Conservation (phyloP, 1,140 invertebrate species). For the Agrypnia vestita region DNA sequence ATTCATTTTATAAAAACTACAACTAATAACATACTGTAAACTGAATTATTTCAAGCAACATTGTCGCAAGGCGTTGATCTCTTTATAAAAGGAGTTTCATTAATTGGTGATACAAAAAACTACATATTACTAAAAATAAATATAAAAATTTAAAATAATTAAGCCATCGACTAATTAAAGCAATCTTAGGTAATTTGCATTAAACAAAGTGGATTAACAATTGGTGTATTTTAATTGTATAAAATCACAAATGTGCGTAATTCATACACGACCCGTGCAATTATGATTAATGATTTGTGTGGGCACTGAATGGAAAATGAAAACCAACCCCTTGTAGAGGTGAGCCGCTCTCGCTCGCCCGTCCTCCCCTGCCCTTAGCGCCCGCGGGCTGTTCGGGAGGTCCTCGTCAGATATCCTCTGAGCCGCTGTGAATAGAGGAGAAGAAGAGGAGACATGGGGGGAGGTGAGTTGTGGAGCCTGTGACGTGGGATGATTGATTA, state of each 20-base stretch:
- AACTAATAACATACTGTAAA: too few species aligned
- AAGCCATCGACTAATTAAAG: background rate
- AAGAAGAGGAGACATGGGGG: conserved; percentile 12
- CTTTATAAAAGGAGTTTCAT: too few species aligned
- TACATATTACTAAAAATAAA: too few species aligned
- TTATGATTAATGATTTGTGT: conserved; percentile 33
- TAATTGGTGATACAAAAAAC: too few species aligned
- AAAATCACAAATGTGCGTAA: conserved; percentile 28
- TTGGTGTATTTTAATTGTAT: too few species aligned
- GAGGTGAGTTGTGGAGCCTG: conserved; percentile 7
- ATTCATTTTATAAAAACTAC: too few species aligned
- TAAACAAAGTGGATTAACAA: conserved; percentile 2
- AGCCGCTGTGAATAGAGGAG: background rate
- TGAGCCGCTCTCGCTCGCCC: background rate
- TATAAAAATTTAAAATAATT: too few species aligned
- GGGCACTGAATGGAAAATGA: conserved; percentile 33
- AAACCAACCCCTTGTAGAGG: background rate
- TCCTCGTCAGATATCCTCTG: background rate
- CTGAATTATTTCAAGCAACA: too few species aligned
- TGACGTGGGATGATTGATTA: conserved; percentile 33
- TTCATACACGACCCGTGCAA: background rate
- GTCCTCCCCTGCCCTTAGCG: background rate
- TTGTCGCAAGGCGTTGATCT: too few species aligned
- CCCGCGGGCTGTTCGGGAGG: background rate
- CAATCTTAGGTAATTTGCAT: background rate